Evolutionary conservation across 2,888 invertebrate species (phyloP).

Genomic region (Schizaphis graminum): DNA sequence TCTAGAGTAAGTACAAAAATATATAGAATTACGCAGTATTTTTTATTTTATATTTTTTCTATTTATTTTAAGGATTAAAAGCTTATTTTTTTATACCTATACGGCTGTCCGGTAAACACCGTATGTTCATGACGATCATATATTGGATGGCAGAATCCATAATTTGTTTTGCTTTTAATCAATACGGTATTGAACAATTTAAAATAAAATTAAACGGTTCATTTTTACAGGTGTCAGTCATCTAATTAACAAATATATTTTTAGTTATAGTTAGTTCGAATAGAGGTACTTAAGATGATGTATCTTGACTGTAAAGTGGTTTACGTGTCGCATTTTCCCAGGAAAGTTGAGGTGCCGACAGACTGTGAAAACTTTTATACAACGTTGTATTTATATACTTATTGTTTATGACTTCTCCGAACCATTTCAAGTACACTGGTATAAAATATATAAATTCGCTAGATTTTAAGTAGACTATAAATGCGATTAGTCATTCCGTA

Average conservation of each 20-base stretch:
- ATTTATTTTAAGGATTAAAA: background rate
- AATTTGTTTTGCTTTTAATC: background rate
- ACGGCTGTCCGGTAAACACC: background rate
- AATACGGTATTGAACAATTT: background rate
- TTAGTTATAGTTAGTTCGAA: background rate
- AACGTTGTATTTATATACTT: background rate
- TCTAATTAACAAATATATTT: background rate
- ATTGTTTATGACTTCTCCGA: background rate
- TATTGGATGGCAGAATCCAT: background rate
- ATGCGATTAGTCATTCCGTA: background rate
- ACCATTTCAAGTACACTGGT: background rate
- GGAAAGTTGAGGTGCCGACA: background rate
- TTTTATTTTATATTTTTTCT: background rate
- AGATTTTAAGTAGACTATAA: background rate
- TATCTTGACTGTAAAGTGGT: background rate
- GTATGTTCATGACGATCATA: background rate
- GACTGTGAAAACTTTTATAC: background rate
- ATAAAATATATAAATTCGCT: background rate
- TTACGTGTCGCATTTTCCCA: background rate
- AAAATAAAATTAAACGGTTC: background rate
- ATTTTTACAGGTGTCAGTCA: background rate
- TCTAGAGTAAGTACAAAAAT: background rate
- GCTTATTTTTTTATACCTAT: background rate
- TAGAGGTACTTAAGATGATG: background rate
- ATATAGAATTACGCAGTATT: background rate